Percentiles rank a stretch among this genome's conserved stretches.
Evolutionary conservation across 2,888 invertebrate species (phyloP).

Genomic region (Merodon equestris): DNA sequence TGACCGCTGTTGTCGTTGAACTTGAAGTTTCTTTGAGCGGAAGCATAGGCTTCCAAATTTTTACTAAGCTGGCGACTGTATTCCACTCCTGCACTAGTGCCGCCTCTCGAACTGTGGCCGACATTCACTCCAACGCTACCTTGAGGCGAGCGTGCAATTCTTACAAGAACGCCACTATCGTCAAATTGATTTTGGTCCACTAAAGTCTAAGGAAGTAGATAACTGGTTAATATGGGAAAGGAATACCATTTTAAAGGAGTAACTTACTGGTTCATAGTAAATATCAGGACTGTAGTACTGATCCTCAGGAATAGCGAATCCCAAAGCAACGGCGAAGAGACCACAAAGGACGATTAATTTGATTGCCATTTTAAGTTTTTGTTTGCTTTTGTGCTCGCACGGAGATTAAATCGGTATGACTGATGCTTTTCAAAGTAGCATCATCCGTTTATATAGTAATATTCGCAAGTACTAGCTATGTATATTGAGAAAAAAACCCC

Average conservation of each 20-base stretch:
- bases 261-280: background rate
- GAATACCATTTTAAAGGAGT: no score
- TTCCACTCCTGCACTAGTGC: conserved; percentile 13
- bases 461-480: no score
- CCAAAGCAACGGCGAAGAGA: conserved; percentile 28
- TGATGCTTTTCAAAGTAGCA: background rate
- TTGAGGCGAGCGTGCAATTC: conserved; percentile 34
- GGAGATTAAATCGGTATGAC: background rate
- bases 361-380: conserved; percentile 23
- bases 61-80: conserved; percentile 22
- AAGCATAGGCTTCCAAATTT: conserved; percentile 36
- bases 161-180: background rate
- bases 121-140: conserved; percentile 12
- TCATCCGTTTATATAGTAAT: no score
- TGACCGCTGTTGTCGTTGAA: conserved; percentile 45
- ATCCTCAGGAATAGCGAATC: conserved; percentile 29
- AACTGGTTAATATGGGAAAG: no score
- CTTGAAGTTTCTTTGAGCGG: conserved; percentile 25
- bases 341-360: conserved; percentile 28
- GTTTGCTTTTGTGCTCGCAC: no score
- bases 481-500: no score
- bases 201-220: background rate
- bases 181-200: background rate
- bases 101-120: conserved; percentile 3
- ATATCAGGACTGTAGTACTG: background rate